phyloP scores from a whole-genome alignment of 2,797 vertebrate genomes.

The Anas georgica region DNA sequence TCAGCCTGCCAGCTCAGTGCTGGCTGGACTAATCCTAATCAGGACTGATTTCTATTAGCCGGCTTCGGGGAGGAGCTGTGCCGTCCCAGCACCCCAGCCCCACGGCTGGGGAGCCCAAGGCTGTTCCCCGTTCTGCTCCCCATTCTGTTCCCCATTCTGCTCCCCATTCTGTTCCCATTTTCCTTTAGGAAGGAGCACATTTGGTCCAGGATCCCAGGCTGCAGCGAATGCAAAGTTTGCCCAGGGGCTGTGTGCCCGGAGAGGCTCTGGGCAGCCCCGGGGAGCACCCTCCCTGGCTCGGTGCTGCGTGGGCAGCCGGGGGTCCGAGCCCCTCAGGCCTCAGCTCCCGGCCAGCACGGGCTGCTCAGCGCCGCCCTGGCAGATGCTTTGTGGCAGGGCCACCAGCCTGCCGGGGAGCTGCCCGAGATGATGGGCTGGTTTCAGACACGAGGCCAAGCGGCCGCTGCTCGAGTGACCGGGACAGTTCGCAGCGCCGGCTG shows the following conservation, averaged over 20 bases:
- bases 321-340: not conserved
- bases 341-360: not conserved
- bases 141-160: slow-evolving; percentile 8
- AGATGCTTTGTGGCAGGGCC: slow-evolving; percentile 33
- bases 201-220: not conserved
- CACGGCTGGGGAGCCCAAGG: slow-evolving; percentile 76
- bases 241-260: not conserved
- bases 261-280: not conserved
- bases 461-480: slow-evolving; percentile 30
- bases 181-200: not conserved
- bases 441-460: slow-evolving; percentile 15
- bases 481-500: not conserved
- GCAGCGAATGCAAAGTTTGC: not conserved
- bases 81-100: slow-evolving; percentile 76
- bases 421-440: slow-evolving; percentile 20
- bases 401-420: not conserved
- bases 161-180: slow-evolving; percentile 54
- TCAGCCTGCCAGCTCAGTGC: slow-evolving; percentile 77
- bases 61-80: slow-evolving; percentile 84
- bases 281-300: not conserved
- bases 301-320: not conserved
- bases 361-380: not conserved
- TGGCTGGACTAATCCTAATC: slow-evolving; percentile 90
- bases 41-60: slow-evolving; percentile 88
- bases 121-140: slow-evolving; percentile 66